These are phyloP conservation scores for Danaus plexippus DNA, from an alignment of 1,140 invertebrate species.

Conservation along the genomic window DNA sequence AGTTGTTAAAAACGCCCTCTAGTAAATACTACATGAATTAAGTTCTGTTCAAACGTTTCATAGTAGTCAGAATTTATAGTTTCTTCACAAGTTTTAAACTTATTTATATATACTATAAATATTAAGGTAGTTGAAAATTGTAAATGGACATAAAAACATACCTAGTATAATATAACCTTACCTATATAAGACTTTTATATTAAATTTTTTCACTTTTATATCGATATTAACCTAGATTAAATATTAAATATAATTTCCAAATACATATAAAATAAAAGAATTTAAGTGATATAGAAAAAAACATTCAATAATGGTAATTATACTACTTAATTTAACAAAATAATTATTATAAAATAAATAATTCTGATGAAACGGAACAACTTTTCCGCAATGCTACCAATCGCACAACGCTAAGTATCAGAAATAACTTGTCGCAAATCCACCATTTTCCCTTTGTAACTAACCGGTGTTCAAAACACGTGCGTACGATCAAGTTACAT, in stretches of 20 bases:
- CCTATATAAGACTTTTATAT: too few relatives aligned
- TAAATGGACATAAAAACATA: too few relatives aligned
- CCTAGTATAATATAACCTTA: too few relatives aligned
- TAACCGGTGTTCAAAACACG: constrained; percentile 71
- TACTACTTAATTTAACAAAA: neutral
- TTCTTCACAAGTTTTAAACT: neutral
- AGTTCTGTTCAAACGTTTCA: too few relatives aligned
- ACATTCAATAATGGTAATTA: too few relatives aligned
- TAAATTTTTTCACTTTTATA: too few relatives aligned
- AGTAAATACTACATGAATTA: neutral
- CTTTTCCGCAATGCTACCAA: constrained; percentile 43
- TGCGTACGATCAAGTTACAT: constrained; percentile 70
- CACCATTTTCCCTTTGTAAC: constrained; percentile 71
- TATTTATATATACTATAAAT: too few relatives aligned
- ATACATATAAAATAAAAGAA: constrained; percentile 6
- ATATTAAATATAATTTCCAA: constrained; percentile 3
- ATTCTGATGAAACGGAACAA: constrained; percentile 29
- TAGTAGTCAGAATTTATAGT: neutral
- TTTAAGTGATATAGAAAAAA: too few relatives aligned
- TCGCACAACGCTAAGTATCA: constrained; percentile 39
- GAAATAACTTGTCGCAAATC: constrained; percentile 66
- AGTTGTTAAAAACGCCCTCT: neutral
- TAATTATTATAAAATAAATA: constrained; percentile 4
- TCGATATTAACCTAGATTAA: neutral
- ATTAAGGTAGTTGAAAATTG: too few relatives aligned